phyloP scores from a whole-genome alignment of 2,888 invertebrate species.

The Orthosia gothica region DNA sequence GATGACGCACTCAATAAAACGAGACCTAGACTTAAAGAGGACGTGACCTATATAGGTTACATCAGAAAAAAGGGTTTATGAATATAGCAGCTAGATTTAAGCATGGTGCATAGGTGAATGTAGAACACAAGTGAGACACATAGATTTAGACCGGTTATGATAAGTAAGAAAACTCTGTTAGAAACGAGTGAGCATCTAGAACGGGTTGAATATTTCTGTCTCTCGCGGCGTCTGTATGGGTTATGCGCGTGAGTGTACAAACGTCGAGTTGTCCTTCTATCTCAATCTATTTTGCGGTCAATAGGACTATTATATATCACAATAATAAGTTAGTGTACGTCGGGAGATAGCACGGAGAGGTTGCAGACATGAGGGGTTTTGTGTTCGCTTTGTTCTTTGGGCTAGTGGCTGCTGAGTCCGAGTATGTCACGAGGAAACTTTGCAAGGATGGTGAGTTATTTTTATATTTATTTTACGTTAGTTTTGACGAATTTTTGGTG shows the following conservation, averaged over 20 bases:
- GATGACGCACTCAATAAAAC: slow-evolving; percentile 18
- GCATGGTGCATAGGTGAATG: not conserved
- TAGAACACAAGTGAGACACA: not conserved
- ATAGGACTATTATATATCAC: slow-evolving; percentile 61
- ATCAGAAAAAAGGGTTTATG: slow-evolving; percentile 22
- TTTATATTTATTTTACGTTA: not conserved
- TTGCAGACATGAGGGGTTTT: slow-evolving; percentile 55
- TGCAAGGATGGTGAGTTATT: slow-evolving; percentile 79
- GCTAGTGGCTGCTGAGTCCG: slow-evolving; percentile 63
- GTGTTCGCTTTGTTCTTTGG: slow-evolving; percentile 52
- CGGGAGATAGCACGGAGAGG: slow-evolving; percentile 44
- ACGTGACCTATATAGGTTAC: slow-evolving; percentile 41
- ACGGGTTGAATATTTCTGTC: slow-evolving; percentile 9
- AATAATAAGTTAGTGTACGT: slow-evolving; percentile 53
- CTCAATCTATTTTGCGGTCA: slow-evolving; percentile 60
- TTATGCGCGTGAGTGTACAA: slow-evolving; percentile 8
- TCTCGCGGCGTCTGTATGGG: slow-evolving; percentile 6
- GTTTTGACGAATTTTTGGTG: not conserved
- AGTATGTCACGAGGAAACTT: slow-evolving; percentile 78
- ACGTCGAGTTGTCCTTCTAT: slow-evolving; percentile 55
- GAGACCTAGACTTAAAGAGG: slow-evolving; percentile 45
- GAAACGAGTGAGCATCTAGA: slow-evolving; percentile 2
- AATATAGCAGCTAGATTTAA: slow-evolving; percentile 1
- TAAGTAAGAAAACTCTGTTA: slow-evolving; percentile 5
- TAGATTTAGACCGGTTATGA: slow-evolving; percentile 5